Evolutionary conservation across 2,113 vertebrate species (phyloP), one percentile per base, ranked within the genome.

Genomic region (Malaclemys terrapin): DNA sequence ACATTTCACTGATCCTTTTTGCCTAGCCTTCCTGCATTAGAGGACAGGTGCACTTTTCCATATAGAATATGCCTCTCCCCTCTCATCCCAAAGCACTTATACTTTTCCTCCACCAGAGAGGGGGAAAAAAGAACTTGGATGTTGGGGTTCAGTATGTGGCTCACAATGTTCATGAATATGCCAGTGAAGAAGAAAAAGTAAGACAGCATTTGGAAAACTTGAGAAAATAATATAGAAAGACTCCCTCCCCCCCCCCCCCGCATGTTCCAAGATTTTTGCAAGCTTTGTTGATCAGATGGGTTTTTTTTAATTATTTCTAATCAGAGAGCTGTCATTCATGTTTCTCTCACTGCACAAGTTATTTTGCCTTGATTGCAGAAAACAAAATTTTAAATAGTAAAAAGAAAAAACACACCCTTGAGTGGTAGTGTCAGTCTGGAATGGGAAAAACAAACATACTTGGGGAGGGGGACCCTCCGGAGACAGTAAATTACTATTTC

Each of bases 401-500:
- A 92, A 93, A 42, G 86, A 20, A 85, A 91, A 92, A 89, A 9
- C 29, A 87, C 91, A 57, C 84, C 7, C 81, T 47, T 5, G 25
- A 82, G 17, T 17, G 85, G 0, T 24, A 1, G 62, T 84, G 35
- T 78, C 27, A 50, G 69, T 53, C 35, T 52, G 49, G 84, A 85
- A 86, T 72, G 42, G 5, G 5, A 1, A 47, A 89, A 88, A 91
- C 38, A 90, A 94, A 83, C 10, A 88, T 54, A 92, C 8, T 80
- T 89, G 65, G 86, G 54, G 91, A 59, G 80, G 19, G 2, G 90
- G 11, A 10, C 13, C 72, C 31, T 92, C 8, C 4, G 81, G 25
- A 42, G 19, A 89, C 80, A 94, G 53, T 25, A 87, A 91, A 81
- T 81, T 80, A 80, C 19, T 89, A 8, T 89, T 95, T 93, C 62